Conservation (phyloP, 2,797 vertebrate species). For the Sarcoramphus papa region DNA sequence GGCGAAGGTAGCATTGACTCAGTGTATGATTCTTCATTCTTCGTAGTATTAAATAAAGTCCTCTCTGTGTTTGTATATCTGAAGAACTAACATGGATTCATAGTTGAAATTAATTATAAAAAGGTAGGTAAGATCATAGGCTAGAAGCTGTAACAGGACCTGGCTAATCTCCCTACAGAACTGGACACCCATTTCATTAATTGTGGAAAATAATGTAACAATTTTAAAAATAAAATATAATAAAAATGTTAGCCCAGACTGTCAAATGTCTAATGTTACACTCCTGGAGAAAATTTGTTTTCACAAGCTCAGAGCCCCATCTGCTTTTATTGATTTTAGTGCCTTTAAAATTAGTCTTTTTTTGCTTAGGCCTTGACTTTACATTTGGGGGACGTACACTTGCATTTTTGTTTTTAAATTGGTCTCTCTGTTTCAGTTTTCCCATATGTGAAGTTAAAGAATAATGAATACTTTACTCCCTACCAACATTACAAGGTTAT, state of each 20-base stretch:
- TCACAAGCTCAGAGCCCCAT: slow-evolving; percentile 6
- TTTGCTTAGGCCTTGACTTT: slow-evolving; percentile 1
- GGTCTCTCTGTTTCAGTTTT: slow-evolving; percentile 31
- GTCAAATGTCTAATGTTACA: slow-evolving; percentile 5
- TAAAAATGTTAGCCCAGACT: background rate
- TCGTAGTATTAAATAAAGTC: background rate
- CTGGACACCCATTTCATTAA: background rate
- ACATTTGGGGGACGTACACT: background rate
- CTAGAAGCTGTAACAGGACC: background rate
- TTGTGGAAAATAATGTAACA: background rate
- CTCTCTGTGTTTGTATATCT: background rate
- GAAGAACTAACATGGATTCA: background rate
- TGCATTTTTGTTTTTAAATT: slow-evolving; percentile 35
- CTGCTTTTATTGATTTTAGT: slow-evolving; percentile 42
- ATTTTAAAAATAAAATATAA: background rate
- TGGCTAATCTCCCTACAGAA: background rate
- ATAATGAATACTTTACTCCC: slow-evolving; percentile 36
- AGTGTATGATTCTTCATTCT: background rate
- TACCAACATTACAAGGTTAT: slow-evolving; percentile 38
- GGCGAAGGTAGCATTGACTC: background rate
- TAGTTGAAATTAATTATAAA: background rate
- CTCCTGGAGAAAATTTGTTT: slow-evolving; percentile 20
- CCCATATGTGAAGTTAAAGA: slow-evolving; percentile 52
- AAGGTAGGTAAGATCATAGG: background rate
- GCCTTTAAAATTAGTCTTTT: slow-evolving; percentile 27